Percentiles rank a stretch among this genome's conserved stretches.
Conservation (phyloP, 1,140 invertebrate genomes). For the Patella vulgata region DNA sequence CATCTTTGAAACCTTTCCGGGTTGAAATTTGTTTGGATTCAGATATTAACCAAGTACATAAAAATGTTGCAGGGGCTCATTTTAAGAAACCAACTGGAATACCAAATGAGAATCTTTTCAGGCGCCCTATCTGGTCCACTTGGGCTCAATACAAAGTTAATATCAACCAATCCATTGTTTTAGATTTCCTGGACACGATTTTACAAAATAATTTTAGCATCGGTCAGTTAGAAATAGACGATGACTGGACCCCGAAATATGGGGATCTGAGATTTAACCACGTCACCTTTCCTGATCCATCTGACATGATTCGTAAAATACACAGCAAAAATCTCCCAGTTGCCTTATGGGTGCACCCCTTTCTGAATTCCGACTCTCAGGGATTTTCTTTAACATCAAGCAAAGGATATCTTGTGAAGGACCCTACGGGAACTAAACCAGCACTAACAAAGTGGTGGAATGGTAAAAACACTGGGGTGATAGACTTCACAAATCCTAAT, state of each 20-base stretch:
- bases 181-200: slow-evolving; percentile 79
- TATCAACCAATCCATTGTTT: slow-evolving; percentile 75
- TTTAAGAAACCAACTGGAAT: slow-evolving; percentile 51
- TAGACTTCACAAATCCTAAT: slow-evolving; percentile 73
- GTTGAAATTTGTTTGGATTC: slow-evolving; percentile 40
- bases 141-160: slow-evolving; percentile 81
- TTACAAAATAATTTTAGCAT: slow-evolving; percentile 74
- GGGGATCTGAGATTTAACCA: slow-evolving; percentile 80
- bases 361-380: slow-evolving; percentile 66
- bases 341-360: slow-evolving; percentile 90
- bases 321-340: slow-evolving; percentile 77
- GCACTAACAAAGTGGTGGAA: slow-evolving; percentile 46
- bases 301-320: slow-evolving; percentile 70
- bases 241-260: slow-evolving; percentile 88
- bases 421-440: slow-evolving; percentile 25
- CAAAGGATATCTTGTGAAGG: slow-evolving; percentile 38
- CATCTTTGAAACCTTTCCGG: slow-evolving; percentile 18
- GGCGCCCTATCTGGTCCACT: slow-evolving; percentile 88
- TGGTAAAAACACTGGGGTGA: slow-evolving; percentile 58
- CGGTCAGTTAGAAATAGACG: slow-evolving; percentile 91
- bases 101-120: slow-evolving; percentile 79
- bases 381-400: slow-evolving; percentile 29
- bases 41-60: slow-evolving; percentile 35
- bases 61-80: slow-evolving; percentile 18
- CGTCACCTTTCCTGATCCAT: slow-evolving; percentile 79